These are phyloP conservation scores for Laticauda laticaudata DNA, from an alignment of 2,113 vertebrate genomes.

Conservation along the genomic window DNA sequence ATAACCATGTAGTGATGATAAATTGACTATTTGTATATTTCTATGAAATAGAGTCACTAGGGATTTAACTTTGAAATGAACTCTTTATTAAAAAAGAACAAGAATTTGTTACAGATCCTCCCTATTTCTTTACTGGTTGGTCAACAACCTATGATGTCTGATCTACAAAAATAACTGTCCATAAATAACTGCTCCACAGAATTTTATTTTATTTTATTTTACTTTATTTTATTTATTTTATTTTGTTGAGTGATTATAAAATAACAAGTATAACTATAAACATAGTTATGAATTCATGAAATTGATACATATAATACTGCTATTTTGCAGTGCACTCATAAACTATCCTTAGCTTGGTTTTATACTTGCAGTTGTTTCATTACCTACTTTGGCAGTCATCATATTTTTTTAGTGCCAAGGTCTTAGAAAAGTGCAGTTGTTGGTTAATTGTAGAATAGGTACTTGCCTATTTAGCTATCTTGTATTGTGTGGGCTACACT, in stretches of 20 bases:
- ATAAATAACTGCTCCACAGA: not conserved
- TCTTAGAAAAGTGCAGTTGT: too few species aligned
- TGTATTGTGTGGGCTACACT: not conserved
- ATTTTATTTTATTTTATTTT: not conserved
- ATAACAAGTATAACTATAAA: too few species aligned
- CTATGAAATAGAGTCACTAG: not conserved
- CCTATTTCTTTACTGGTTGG: not conserved
- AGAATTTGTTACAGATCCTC: not conserved
- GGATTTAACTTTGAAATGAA: not conserved
- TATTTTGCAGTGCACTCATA: not conserved
- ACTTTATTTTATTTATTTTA: too few species aligned
- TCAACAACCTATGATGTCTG: not conserved
- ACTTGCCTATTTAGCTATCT: too few species aligned
- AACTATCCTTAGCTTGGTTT: not conserved
- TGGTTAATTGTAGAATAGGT: too few species aligned
- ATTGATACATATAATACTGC: not conserved
- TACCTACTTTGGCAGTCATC: too few species aligned
- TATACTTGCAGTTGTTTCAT: too few species aligned
- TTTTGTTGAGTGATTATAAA: too few species aligned
- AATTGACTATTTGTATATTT: not conserved
- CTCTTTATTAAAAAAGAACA: slow-evolving; percentile 6
- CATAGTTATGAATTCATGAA: too few species aligned
- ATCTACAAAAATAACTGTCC: not conserved
- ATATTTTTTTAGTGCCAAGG: too few species aligned
- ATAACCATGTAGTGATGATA: not conserved